These are phyloP conservation scores for Drosophila rellima DNA, from an alignment of 2,888 invertebrate species.

Conservation along the genomic window DNA sequence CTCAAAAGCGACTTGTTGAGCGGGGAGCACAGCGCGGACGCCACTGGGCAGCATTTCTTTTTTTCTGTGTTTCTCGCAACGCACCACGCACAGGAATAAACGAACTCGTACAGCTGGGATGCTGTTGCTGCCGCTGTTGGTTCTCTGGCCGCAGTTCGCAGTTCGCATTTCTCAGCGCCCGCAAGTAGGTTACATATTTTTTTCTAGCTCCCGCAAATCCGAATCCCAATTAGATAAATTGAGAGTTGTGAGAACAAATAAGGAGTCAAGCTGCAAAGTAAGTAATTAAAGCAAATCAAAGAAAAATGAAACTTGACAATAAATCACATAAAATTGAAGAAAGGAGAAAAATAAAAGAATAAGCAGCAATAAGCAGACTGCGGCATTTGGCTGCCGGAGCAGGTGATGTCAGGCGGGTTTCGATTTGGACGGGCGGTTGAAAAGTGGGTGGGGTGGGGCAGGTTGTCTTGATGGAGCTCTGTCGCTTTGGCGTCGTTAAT, in stretches of 20 bases:
- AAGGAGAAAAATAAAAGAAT: not conserved
- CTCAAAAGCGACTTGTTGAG: slow-evolving; percentile 49
- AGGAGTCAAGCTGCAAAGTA: slow-evolving; percentile 9
- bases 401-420: slow-evolving; percentile 13
- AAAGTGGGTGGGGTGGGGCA: not conserved
- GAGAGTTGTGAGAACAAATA: slow-evolving; percentile 2
- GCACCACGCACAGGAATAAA: slow-evolving; percentile 39
- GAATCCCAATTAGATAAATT: slow-evolving; percentile 26
- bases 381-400: not conserved
- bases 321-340: not conserved
- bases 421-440: not conserved
- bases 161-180: slow-evolving; percentile 71
- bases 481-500: slow-evolving; percentile 47
- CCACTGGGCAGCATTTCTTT: slow-evolving; percentile 43
- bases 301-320: not conserved
- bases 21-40: slow-evolving; percentile 12
- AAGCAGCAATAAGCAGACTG: not conserved
- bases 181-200: slow-evolving; percentile 79
- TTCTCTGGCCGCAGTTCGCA: slow-evolving; percentile 63
- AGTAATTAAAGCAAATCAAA: slow-evolving; percentile 9
- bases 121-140: slow-evolving; percentile 54
- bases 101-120: slow-evolving; percentile 44
- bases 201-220: slow-evolving; percentile 35
- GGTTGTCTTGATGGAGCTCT: slow-evolving; percentile 15
- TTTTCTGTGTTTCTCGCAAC: slow-evolving; percentile 23